Conservation (phyloP, 2,888 invertebrate genomes). For the Athetis lepigone region DNA sequence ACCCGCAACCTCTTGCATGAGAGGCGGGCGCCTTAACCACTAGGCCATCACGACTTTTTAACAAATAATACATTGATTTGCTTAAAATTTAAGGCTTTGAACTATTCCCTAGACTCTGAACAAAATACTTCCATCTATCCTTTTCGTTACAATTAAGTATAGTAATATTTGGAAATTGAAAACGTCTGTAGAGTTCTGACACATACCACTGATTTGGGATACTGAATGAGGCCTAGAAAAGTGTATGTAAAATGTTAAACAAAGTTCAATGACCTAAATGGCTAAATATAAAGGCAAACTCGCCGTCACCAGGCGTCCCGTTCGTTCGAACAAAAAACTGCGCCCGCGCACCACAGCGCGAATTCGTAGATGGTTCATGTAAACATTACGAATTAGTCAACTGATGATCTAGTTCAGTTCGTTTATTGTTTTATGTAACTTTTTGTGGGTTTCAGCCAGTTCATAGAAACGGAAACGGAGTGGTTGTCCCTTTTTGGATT, state of each 20-base stretch:
- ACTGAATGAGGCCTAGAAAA: slow-evolving; percentile 38
- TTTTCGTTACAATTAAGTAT: neutral
- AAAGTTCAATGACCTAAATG: slow-evolving; percentile 79
- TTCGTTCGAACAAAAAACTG: slow-evolving; percentile 65
- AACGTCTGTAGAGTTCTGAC: too few relatives aligned
- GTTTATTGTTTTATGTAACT: slow-evolving; percentile 32
- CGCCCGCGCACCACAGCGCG: slow-evolving; percentile 37
- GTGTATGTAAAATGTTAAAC: slow-evolving; percentile 43
- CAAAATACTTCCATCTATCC: too few relatives aligned
- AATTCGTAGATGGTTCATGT: slow-evolving; percentile 29
- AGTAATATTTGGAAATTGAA: neutral
- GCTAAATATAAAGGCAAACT: slow-evolving; percentile 79
- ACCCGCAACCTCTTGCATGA: too few relatives aligned
- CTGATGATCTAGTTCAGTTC: slow-evolving; percentile 42
- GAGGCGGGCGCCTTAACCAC: too few relatives aligned
- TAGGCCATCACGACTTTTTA: too few relatives aligned
- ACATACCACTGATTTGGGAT: slow-evolving; percentile 39
- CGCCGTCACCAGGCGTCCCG: slow-evolving; percentile 69
- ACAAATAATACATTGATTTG: neutral
- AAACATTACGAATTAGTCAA: slow-evolving; percentile 56
- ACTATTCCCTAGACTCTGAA: neutral
- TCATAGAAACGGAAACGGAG: slow-evolving; percentile 4
- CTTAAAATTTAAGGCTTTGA: neutral
- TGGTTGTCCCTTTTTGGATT: neutral
- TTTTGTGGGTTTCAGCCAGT: slow-evolving; percentile 1